Evolutionary conservation across 2,888 invertebrate genomes (phyloP), one percentile per base, ranked within the genome.

Genomic region (Drosophila greeni): DNA sequence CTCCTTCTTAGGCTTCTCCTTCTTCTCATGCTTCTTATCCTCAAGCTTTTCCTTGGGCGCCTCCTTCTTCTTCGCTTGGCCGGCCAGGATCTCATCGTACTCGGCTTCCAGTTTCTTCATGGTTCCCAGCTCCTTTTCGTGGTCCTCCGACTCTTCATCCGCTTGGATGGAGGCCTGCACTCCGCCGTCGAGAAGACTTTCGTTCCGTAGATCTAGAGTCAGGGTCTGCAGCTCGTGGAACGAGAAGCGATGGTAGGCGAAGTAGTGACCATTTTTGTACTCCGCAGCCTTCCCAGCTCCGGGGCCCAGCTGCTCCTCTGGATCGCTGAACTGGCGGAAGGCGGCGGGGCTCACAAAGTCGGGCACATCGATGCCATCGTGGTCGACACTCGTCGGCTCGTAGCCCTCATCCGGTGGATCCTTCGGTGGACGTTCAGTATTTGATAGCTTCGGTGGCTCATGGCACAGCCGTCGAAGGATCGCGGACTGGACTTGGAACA

Each of bases 241-340:
- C 1, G 84, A 83, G 54, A 72, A 88, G 6, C 88, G 86, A 75
- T 87, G 88, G 45, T 87, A 86, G 4, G 79, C 73, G 61, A 75
- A 87, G 51, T 87, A 87, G 14, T 83, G 79, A 0, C 82, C 67
- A 73, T 87, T 88, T 60, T 88, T 87, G 57, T 87, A 87, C 0
- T 47, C 24, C 12, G 68, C 55, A 1, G 37, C 37, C 33, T 76
- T 83, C 9, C 80, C 71, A 0, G 87, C 88, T 5, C 76, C 74
- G 1, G 87, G 87, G 4, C 87, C 88, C 2, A 87, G 68, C 2
- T 48, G 24, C 33, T 87, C 87, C 11, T 70, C 52, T 0, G 71
- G 71, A 0, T 51, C 29, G 5, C 33, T 11, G 7, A 88, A 82
- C 23, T 70, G 70, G 1, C 88, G 86, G 71, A 78, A 87, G 4